Evolutionary conservation across 2,888 invertebrate species (phyloP).

Genomic region (Diarsia mendica): DNA sequence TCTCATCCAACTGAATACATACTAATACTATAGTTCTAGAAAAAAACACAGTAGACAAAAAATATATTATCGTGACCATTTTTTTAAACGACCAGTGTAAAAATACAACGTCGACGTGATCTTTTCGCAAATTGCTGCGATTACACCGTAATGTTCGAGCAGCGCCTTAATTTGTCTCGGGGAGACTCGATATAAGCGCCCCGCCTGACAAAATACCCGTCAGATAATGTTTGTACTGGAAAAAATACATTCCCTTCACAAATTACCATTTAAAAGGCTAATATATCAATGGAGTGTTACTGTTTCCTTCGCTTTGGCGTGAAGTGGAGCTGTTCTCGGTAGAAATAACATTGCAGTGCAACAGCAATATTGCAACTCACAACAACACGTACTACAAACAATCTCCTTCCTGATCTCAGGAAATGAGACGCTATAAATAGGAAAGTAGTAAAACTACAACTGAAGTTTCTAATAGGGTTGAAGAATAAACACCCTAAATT

Average conservation of each 20-base stretch:
- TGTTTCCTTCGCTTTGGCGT: constrained; percentile 12
- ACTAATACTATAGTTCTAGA: constrained; percentile 32
- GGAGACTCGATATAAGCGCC: constrained; percentile 71
- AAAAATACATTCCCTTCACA: constrained; percentile 56
- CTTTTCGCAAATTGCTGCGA: constrained; percentile 77
- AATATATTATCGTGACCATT: constrained; percentile 65
- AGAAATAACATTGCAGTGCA: constrained; percentile 27
- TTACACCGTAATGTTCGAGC: constrained; percentile 70
- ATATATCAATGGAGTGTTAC: constrained; percentile 49
- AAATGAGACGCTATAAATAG: constrained; percentile 27
- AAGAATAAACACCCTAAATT: too few species aligned
- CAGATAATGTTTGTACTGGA: constrained; percentile 70
- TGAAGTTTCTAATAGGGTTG: background rate
- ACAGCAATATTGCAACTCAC: constrained; percentile 21
- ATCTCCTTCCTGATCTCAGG: constrained; percentile 6
- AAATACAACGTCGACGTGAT: constrained; percentile 75
- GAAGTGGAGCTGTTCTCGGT: background rate
- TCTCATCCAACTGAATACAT: constrained; percentile 39
- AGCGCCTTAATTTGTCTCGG: constrained; percentile 71
- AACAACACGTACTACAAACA: constrained; percentile 32
- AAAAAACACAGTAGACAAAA: constrained; percentile 48
- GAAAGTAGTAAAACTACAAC: constrained; percentile 15
- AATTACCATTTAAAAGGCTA: constrained; percentile 57
- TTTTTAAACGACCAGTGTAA: constrained; percentile 73
- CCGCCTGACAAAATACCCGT: constrained; percentile 74